Evolutionary conservation across 53 echinoderm and acorn worm genomes (phyloP).

Genomic region (Mesocentrotus franciscanus): DNA sequence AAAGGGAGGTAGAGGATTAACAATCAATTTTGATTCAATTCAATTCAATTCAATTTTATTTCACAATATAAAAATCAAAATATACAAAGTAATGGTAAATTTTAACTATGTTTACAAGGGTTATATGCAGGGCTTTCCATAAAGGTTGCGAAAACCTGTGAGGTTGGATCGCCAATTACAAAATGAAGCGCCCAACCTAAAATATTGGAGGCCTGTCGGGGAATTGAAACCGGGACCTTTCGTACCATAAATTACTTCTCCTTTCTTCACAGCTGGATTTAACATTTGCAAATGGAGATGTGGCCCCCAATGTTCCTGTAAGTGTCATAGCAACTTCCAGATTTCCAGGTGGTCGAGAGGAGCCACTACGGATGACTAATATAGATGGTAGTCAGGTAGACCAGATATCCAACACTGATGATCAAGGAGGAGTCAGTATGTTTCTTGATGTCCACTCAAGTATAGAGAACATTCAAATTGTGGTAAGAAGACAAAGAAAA

Average conservation of each 20-base stretch:
- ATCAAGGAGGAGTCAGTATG: neutral
- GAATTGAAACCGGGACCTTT: too few species aligned
- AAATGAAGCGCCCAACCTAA: too few species aligned
- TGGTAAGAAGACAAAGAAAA: neutral
- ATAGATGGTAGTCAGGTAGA: neutral
- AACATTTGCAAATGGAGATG: slow-evolving; percentile 58
- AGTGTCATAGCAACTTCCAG: neutral
- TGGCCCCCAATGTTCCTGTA: slow-evolving; percentile 36
- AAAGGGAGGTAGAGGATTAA: too few species aligned
- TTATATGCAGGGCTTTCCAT: too few species aligned
- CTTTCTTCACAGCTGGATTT: slow-evolving; percentile 42
- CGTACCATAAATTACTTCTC: neutral
- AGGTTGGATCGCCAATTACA: too few species aligned
- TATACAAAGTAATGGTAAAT: too few species aligned
- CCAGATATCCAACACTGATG: neutral
- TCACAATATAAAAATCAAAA: too few species aligned
- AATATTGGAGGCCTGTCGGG: too few species aligned
- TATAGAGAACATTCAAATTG: neutral
- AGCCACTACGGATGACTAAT: neutral
- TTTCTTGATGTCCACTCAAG: neutral
- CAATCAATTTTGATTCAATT: too few species aligned
- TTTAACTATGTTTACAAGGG: too few species aligned
- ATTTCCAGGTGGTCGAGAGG: neutral
- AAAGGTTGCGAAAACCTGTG: too few species aligned
- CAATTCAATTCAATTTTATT: too few species aligned